These are phyloP conservation scores for Ameiurus melas DNA, from an alignment of 2,113 vertebrate species.

Conservation along the genomic window DNA sequence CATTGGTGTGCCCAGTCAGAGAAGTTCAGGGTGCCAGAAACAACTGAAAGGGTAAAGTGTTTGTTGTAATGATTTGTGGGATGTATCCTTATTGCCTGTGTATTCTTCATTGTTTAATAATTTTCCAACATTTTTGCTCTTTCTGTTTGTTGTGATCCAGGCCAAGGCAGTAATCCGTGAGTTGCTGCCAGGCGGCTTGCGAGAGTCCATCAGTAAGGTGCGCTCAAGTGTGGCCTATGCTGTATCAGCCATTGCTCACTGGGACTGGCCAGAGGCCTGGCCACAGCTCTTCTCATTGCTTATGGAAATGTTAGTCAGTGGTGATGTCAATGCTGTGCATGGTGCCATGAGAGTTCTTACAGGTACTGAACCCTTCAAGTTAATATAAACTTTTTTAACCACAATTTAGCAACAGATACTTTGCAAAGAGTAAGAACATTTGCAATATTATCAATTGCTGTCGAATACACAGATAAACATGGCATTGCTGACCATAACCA, in stretches of 20 bases:
- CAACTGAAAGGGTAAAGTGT: constrained; percentile 87
- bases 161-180: constrained; percentile 92
- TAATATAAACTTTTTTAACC: background rate
- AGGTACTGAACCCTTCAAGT: constrained; percentile 69
- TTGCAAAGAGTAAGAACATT: background rate
- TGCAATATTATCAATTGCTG: background rate
- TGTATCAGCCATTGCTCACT: constrained; percentile 94
- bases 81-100: constrained; percentile 5
- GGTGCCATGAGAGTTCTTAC: constrained; percentile 98
- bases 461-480: background rate
- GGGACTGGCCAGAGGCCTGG: constrained; percentile 99
- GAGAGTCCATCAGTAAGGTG: constrained; percentile 96
- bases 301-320: constrained; percentile 98
- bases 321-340: constrained; percentile 90
- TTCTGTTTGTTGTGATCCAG: constrained; percentile 62
- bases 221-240: constrained; percentile 98
- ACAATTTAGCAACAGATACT: background rate
- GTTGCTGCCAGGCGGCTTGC: constrained; percentile 88
- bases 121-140: background rate
- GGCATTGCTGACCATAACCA: background rate
- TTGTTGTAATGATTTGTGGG: background rate
- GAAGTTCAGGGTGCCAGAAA: constrained; percentile 95
- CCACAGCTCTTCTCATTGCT: constrained; percentile 92
- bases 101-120: background rate
- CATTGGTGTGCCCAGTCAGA: constrained; percentile 99